Conservation (phyloP, 2,888 invertebrate genomes). For the Eustalomyia histrio region DNA sequence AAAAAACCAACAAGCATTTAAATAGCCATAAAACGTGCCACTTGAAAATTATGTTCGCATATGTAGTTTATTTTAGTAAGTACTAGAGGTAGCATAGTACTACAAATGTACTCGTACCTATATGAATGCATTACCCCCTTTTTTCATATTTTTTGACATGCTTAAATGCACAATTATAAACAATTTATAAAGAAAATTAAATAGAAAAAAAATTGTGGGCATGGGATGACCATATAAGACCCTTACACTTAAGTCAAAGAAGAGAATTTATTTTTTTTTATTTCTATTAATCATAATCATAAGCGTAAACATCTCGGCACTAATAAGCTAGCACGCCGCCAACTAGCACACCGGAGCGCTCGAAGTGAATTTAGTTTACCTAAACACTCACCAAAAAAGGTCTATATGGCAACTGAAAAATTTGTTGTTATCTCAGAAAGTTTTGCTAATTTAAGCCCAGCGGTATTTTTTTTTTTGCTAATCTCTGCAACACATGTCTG, state of each 20-base stretch:
- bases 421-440: no score
- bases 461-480: no score
- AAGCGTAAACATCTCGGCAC: no score
- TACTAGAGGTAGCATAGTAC: background rate
- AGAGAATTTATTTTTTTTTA: no score
- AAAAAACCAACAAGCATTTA: conserved; percentile 28
- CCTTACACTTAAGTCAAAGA: background rate
- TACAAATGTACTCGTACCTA: background rate
- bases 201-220: background rate
- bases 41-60: conserved; percentile 18
- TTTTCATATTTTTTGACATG: conserved; percentile 13
- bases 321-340: no score
- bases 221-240: background rate
- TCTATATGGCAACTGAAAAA: no score
- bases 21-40: conserved; percentile 53
- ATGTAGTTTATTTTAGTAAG: background rate
- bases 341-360: no score
- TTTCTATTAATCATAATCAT: no score
- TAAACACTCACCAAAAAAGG: no score
- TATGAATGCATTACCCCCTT: conserved; percentile 21
- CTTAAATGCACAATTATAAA: conserved; percentile 10
- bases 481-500: no score
- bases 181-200: background rate
- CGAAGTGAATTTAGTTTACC: no score
- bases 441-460: no score